Evolutionary conservation across 2,888 invertebrate species (phyloP).

Genomic region (Monoplex corrugatus): DNA sequence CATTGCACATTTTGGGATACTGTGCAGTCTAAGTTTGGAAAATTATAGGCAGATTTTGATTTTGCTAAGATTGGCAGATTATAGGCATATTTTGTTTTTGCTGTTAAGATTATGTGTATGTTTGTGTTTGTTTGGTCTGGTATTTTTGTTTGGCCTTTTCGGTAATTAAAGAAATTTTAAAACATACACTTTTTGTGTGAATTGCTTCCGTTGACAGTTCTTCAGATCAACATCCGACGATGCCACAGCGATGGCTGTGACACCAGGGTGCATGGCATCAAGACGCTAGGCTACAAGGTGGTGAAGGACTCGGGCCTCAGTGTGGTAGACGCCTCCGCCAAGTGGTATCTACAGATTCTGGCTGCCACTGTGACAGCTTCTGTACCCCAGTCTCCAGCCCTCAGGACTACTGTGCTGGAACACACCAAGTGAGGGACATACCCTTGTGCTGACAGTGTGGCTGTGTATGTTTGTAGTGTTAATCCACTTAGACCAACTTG

Average conservation of each 20-base stretch:
- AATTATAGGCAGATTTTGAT: too few relatives aligned
- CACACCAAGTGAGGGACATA: conserved; percentile 72
- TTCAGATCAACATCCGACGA: conserved; percentile 79
- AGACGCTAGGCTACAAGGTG: conserved; percentile 77
- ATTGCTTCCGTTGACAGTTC: conserved; percentile 62
- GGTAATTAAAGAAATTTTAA: too few relatives aligned
- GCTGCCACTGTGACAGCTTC: conserved; percentile 75
- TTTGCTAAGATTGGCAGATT: too few relatives aligned
- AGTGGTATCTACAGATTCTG: conserved; percentile 79
- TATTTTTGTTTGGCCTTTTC: too few relatives aligned
- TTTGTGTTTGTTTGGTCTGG: too few relatives aligned
- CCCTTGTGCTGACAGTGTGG: background rate
- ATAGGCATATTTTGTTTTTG: too few relatives aligned
- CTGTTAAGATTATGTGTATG: too few relatives aligned
- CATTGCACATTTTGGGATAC: too few relatives aligned
- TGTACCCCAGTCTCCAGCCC: conserved; percentile 72
- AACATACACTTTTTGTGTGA: too few relatives aligned
- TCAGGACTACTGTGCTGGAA: conserved; percentile 72
- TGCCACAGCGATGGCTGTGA: conserved; percentile 81
- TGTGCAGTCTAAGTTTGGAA: too few relatives aligned
- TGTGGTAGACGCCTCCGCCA: conserved; percentile 78
- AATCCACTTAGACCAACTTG: too few relatives aligned
- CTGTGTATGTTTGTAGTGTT: too few relatives aligned
- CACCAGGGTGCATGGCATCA: conserved; percentile 77
- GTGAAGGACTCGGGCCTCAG: conserved; percentile 76